Base-by-base conservation (phyloP, 2,888 invertebrate species). In the Mimas tiliae region DNA sequence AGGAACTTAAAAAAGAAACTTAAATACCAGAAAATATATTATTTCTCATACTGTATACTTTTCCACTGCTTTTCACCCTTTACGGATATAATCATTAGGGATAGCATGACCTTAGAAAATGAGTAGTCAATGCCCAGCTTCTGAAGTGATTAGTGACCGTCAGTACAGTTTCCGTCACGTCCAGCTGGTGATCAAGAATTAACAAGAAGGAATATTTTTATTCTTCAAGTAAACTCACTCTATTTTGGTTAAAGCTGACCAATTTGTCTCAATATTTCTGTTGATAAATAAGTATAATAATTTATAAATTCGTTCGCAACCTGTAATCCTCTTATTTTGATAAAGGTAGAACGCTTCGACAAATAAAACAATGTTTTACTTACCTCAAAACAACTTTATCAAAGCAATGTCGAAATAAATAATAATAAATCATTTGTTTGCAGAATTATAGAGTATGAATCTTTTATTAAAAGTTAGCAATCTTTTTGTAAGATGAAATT, bases 261-360 rank as follows among this genome's bases (percentile, higher is more conserved):
- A 58, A 42, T 19, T 21, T 58, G 38, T 38, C 42, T 42, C 19
- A 38, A 58, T 19, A 12, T 55, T 53, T 55, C 11, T 38, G 19
- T 58, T 38, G 58, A 12, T 38, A 58, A 55, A 58, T 58, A 42
- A 42, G 12, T 38, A n/a, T 16, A 16, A n/a, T 55, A 27, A 27
- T 55, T n/a, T 16, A 55, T n/a, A 38, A 52, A 14, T 21, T 52
- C 6, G 55, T 38, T 38, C 34, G 34, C 16, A 34, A 55, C 16
- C 38, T 19, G 42, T 42, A 58, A 58, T 58, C 58, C 58, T 58
- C 58, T 58, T 58, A 42, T 38, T 42, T 58, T 58, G 42, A 58
- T 42, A 58, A 58, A 58, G 55, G 42, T 58, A 16, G 38, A 38
- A 42, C 42, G 19, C 16, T 58, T 19, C 12, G 42, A 16, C 55